Conservation (phyloP, 2,888 invertebrate species). For the Epiblema foenella region DNA sequence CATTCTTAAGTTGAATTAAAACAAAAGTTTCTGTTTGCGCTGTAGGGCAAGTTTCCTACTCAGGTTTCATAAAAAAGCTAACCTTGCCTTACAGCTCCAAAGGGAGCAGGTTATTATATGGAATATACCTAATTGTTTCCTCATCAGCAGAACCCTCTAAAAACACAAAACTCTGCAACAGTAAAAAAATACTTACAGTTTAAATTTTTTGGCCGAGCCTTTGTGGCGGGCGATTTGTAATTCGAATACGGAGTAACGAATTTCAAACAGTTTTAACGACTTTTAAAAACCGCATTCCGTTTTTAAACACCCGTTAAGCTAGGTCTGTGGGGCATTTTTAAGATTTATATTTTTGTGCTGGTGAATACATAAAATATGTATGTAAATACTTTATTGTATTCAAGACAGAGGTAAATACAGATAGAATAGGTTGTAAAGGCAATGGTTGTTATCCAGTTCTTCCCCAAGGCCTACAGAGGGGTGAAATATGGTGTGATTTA, state of each 20-base stretch:
- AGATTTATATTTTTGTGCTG: not conserved
- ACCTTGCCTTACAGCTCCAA: too few relatives aligned
- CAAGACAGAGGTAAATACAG: too few relatives aligned
- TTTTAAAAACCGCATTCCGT: constrained; percentile 26
- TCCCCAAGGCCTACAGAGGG: too few relatives aligned
- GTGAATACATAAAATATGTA: not conserved
- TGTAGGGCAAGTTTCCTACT: too few relatives aligned
- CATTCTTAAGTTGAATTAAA: too few relatives aligned
- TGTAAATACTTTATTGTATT: too few relatives aligned
- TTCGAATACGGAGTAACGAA: constrained; percentile 30
- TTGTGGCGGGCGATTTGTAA: constrained; percentile 31
- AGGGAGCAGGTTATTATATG: too few relatives aligned
- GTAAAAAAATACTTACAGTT: constrained; percentile 29
- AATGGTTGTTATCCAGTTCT: too few relatives aligned
- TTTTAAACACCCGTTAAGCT: constrained; percentile 27
- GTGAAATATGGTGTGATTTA: too few relatives aligned
- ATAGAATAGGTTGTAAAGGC: too few relatives aligned
- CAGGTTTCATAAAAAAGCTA: too few relatives aligned
- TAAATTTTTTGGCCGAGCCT: constrained; percentile 25
- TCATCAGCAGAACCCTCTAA: constrained; percentile 21
- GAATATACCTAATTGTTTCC: not conserved
- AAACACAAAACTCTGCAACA: constrained; percentile 9
- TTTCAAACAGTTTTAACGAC: constrained; percentile 37
- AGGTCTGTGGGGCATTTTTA: not conserved
- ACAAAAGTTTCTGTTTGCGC: too few relatives aligned